phyloP scores from a whole-genome alignment of 2,888 invertebrate genomes.

The Pilophorus perplexus region DNA sequence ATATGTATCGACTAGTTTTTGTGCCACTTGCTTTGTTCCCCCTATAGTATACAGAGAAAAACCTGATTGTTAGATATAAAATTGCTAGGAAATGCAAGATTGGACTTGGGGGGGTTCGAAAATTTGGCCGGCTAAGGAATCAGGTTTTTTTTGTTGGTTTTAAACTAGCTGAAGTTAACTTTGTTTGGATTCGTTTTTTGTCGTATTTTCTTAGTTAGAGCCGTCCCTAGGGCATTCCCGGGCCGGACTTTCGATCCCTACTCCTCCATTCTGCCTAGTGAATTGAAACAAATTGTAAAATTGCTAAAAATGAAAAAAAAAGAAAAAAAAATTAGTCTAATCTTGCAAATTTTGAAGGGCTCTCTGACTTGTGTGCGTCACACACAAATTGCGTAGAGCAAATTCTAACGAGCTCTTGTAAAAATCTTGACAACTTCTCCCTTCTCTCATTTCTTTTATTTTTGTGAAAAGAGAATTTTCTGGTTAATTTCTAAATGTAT shows the following conservation, averaged over 20 bases:
- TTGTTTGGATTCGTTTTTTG: too few species aligned
- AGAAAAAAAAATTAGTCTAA: slow-evolving; percentile 6
- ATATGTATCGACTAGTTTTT: slow-evolving; percentile 39
- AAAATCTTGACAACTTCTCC: too few species aligned
- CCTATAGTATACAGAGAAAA: slow-evolving; percentile 27
- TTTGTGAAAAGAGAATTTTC: too few species aligned
- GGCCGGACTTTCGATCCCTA: not conserved
- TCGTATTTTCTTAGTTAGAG: too few species aligned
- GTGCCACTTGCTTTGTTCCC: slow-evolving; percentile 45
- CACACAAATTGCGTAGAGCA: too few species aligned
- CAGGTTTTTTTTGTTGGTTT: too few species aligned
- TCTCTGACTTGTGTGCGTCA: too few species aligned
- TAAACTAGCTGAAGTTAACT: too few species aligned
- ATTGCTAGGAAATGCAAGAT: slow-evolving; percentile 8
- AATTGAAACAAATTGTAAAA: slow-evolving; percentile 7
- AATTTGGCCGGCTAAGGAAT: slow-evolving; percentile 1
- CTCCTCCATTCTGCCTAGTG: not conserved
- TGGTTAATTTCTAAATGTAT: slow-evolving; percentile 19
- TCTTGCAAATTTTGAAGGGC: not conserved
- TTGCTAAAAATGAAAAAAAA: slow-evolving; percentile 9
- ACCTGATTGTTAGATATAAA: slow-evolving; percentile 19
- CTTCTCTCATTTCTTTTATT: too few species aligned
- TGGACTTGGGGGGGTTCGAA: not conserved
- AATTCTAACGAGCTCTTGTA: too few species aligned
- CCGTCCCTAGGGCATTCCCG: too few species aligned